Evolutionary conservation across 2,888 invertebrate species (phyloP), one percentile per base, ranked within the genome.

Genomic region (Cephus pulcher): DNA sequence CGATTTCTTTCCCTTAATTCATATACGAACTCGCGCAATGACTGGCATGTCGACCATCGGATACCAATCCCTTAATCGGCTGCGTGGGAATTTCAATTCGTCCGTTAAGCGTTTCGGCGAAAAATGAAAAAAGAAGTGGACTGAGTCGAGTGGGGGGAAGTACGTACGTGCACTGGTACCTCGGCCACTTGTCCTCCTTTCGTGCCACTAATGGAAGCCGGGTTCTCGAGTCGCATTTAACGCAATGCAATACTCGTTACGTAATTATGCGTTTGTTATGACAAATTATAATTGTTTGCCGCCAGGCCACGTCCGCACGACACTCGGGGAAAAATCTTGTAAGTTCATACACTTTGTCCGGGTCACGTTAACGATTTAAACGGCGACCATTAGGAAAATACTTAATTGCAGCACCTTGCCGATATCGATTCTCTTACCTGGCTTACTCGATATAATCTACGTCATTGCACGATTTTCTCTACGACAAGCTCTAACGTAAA

Each of bases 231-330:
- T 80, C 82, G 80, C 79, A 78, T 78, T 73, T 79, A 84, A 78
- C 77, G 78, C 78, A 80, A 84, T 79, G 77, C 81, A 78, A 84
- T 80, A 83, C 83, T 84, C 81, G 83, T 84, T 85, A 79, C 83
- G 80, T 83, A 84, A 84, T 85, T 84, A 82, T 71, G 77, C 81
- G 77, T 56, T 74, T 80, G 69, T 80, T 78, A 83, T 71, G 82
- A 78, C 70, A 78, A 37, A 82, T 76, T 78, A 79, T 77, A 81
- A 81, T 71, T 71, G 4, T 32, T 32, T 32, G 2, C 33, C 71
- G 23, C 56, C 0, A 56, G 23, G 56, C 56, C 23, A 56, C 56
- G 56, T 56, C 9, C 23, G 0, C 71, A 71, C 30, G 12, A 4
- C 12, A 12, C 32, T 32, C 71, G 32, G 71, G 32, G 1, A 71